Conservation (phyloP, 2,113 vertebrate species). For the Taxidea taxus region DNA sequence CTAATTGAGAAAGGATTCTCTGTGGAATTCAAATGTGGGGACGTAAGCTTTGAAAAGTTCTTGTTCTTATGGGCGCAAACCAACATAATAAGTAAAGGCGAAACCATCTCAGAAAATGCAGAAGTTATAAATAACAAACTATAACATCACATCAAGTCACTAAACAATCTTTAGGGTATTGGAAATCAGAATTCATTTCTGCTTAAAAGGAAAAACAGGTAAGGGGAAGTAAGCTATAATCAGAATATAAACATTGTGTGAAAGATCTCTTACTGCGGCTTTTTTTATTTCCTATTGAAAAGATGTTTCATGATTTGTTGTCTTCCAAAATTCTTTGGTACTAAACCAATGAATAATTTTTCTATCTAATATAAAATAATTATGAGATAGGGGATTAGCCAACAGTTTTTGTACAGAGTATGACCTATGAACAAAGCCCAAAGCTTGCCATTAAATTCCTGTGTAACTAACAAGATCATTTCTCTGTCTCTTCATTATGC, state of each 20-base stretch:
- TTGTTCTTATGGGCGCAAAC: neutral
- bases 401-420: neutral
- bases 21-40: neutral
- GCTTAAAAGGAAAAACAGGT: neutral
- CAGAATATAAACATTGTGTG: neutral
- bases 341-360: neutral
- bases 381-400: neutral
- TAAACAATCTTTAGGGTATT: neutral
- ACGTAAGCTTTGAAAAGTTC: neutral
- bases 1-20: neutral
- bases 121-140: neutral
- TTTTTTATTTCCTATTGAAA: neutral
- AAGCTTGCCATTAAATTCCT: neutral
- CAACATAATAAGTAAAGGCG: neutral
- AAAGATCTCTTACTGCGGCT: neutral
- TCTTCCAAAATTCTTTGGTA: neutral
- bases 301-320: neutral
- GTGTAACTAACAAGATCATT: neutral
- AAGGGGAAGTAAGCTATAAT: neutral
- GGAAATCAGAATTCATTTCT: neutral
- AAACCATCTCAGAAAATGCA: neutral
- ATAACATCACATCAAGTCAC: neutral
- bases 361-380: slow-evolving; percentile 2
- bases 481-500: neutral
- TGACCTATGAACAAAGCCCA: neutral